Evolutionary conservation across 2,888 invertebrate genomes (phyloP).

Genomic region (Camptogramma bilineatum): DNA sequence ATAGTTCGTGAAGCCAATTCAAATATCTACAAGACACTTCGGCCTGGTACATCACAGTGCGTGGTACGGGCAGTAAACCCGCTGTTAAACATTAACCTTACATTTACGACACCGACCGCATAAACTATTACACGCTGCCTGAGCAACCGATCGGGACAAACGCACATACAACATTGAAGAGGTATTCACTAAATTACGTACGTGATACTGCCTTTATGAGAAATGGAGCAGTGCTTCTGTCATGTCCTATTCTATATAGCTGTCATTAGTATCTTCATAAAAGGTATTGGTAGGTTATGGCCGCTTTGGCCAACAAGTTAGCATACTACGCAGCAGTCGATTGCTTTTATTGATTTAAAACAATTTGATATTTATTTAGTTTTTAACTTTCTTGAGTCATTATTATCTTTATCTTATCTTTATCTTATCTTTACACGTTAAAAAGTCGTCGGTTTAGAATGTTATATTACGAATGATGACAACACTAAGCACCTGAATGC

Average conservation of each 20-base stretch:
- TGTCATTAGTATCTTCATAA: background rate
- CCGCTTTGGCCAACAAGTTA: too few species aligned
- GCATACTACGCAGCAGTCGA: too few species aligned
- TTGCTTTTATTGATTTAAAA: too few species aligned
- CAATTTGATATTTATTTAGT: too few species aligned
- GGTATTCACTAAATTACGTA: slow-evolving; percentile 26
- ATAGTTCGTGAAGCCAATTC: background rate
- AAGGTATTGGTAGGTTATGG: too few species aligned
- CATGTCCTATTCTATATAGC: background rate
- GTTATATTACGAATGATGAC: too few species aligned
- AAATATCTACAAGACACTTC: slow-evolving; percentile 9
- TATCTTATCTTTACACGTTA: too few species aligned
- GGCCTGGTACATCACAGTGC: slow-evolving; percentile 18
- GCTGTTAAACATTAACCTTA: slow-evolving; percentile 37
- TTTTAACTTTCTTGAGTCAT: too few species aligned
- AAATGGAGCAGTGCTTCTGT: slow-evolving; percentile 1
- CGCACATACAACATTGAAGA: slow-evolving; percentile 24
- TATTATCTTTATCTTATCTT: too few species aligned
- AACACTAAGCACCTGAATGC: too few species aligned
- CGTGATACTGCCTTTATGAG: slow-evolving; percentile 11
- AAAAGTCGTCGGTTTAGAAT: too few species aligned
- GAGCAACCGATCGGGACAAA: slow-evolving; percentile 16
- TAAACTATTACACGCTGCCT: slow-evolving; percentile 33
- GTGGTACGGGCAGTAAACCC: slow-evolving; percentile 34
- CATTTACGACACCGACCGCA: slow-evolving; percentile 38